Conservation (phyloP, 2,113 vertebrate genomes). For the Columba janthina region DNA sequence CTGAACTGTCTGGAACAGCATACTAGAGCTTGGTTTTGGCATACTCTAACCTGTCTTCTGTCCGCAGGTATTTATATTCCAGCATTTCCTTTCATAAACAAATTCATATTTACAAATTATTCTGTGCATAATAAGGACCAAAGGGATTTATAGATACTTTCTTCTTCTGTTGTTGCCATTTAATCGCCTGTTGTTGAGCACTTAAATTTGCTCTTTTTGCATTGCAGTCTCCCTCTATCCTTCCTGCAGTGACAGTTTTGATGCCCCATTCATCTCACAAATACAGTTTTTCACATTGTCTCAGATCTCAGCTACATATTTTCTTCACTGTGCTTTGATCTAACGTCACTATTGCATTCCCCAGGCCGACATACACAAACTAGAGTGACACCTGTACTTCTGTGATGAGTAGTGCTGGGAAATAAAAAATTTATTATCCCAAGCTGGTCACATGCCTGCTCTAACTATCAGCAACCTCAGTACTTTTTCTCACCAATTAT, state of each 20-base stretch:
- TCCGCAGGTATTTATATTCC: background rate
- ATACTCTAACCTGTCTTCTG: background rate
- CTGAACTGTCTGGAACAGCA: background rate
- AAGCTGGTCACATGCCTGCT: background rate
- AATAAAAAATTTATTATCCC: background rate
- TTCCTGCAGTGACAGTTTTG: background rate
- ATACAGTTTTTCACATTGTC: background rate
- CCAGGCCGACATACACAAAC: background rate
- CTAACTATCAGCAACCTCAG: background rate
- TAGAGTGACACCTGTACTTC: background rate
- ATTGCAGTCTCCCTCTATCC: background rate
- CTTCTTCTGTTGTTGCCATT: background rate
- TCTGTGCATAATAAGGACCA: background rate
- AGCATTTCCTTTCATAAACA: background rate
- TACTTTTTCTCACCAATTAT: background rate
- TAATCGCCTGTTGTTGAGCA: background rate
- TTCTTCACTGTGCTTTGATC: background rate
- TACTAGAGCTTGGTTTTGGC: background rate
- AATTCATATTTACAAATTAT: slow-evolving; percentile 27
- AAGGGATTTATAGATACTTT: background rate
- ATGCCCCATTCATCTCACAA: background rate
- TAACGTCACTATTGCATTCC: rapidly evolving
- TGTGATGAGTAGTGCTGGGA: background rate
- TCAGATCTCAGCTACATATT: background rate
- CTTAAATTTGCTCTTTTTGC: background rate